Conservation (phyloP, 1,140 invertebrate genomes). For the Octopus bimaculoides region DNA sequence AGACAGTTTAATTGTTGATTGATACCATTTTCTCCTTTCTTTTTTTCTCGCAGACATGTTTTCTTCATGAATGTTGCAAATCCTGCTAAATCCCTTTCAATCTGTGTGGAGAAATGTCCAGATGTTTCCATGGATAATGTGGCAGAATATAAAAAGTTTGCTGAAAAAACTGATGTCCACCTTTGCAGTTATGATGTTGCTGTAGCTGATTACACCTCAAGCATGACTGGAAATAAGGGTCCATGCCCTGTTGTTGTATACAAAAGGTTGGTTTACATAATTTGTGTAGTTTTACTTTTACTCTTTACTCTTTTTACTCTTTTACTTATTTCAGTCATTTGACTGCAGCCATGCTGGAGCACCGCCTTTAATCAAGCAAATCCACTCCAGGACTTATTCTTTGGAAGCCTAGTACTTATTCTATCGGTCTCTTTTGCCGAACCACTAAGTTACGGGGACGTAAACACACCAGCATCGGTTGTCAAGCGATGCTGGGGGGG, state of each 20-base stretch:
- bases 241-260: conserved; percentile 44
- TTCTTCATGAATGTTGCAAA: conserved; percentile 81
- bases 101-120: conserved; percentile 88
- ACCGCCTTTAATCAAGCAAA: no score
- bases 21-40: conserved; percentile 25
- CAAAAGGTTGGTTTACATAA: conserved; percentile 38
- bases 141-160: conserved; percentile 74
- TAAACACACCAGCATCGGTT: no score
- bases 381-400: no score
- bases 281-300: conserved; percentile 12
- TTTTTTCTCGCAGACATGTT: conserved; percentile 64
- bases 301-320: conserved; percentile 9
- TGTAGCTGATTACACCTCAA: conserved; percentile 33
- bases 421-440: no score
- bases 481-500: no score
- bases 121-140: conserved; percentile 65
- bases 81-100: conserved; percentile 74
- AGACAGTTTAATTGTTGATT: no score
- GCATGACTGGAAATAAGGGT: conserved; percentile 29
- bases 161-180: conserved; percentile 69
- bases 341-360: no score
- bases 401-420: no score
- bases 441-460: no score
- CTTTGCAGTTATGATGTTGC: conserved; percentile 64
- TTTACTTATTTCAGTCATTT: background rate